A percentile compares a stretch with the other conserved stretches of the same genome.
phyloP scores from a whole-genome alignment of 2,113 vertebrate genomes.

The Elgaria multicarinata region DNA sequence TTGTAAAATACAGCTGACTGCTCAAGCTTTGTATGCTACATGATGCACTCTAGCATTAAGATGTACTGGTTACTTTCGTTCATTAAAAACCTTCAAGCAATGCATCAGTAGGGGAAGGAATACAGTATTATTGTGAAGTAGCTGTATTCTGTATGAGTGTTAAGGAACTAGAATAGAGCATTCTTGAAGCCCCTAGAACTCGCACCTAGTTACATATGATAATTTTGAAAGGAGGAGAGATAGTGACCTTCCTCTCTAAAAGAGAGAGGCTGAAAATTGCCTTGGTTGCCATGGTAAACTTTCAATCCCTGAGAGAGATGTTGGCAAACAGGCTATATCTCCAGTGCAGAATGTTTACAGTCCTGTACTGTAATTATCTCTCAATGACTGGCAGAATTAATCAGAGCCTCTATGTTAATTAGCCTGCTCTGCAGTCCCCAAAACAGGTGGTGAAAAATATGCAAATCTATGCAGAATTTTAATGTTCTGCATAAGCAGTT shows the following conservation, averaged over 20 bases:
- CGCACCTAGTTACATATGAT: constrained; percentile 70
- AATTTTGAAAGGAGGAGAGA: constrained; percentile 74
- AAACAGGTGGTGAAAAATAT: constrained; percentile 99
- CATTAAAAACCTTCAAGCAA: constrained; percentile 42
- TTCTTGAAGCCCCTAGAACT: constrained; percentile 68
- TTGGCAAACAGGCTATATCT: constrained; percentile 86
- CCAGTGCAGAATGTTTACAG: constrained; percentile 85
- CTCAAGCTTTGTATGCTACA: constrained; percentile 48
- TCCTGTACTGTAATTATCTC: constrained; percentile 85
- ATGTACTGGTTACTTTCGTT: constrained; percentile 54
- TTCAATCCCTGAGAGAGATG: constrained; percentile 82
- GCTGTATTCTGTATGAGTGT: constrained; percentile 66
- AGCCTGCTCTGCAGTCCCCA: constrained; percentile 91
- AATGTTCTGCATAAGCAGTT: constrained; percentile 91
- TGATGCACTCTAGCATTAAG: constrained; percentile 36
- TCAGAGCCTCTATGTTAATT: constrained; percentile 98
- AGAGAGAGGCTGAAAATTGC: constrained; percentile 81
- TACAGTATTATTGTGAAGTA: constrained; percentile 65
- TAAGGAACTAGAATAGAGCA: constrained; percentile 66
- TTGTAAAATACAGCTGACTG: constrained; percentile 27
- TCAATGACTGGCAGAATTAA: constrained; percentile 96
- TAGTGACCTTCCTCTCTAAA: constrained; percentile 80
- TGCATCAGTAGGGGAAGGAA: constrained; percentile 50
- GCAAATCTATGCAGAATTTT: constrained; percentile 99
- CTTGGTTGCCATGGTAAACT: constrained; percentile 86